Percentiles rank a stretch among this genome's conserved stretches.
phyloP scores from a whole-genome alignment of 2,797 vertebrate genomes.

The Chloroceryle amazona region DNA sequence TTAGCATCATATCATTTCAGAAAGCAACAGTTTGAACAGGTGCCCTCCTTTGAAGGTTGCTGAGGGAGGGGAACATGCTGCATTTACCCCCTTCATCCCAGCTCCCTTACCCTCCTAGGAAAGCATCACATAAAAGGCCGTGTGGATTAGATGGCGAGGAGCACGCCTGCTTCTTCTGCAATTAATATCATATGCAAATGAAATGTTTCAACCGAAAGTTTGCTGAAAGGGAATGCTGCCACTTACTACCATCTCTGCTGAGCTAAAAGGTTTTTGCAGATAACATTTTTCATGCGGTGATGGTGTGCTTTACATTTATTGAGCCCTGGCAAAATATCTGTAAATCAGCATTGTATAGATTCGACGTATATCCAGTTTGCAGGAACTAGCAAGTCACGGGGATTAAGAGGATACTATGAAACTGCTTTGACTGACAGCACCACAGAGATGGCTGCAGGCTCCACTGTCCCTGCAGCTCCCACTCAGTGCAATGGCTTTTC shows the following conservation, averaged over 20 bases:
- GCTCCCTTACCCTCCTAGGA: neutral
- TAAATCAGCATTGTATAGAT: slow-evolving; percentile 2
- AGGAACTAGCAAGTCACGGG: neutral
- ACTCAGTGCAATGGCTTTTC: neutral
- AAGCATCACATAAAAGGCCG: neutral
- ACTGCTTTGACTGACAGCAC: neutral
- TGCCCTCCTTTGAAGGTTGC: neutral
- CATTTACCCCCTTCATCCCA: neutral
- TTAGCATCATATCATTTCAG: neutral
- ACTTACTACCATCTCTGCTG: slow-evolving; percentile 45
- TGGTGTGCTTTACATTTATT: slow-evolving; percentile 44
- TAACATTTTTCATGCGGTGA: slow-evolving; percentile 26
- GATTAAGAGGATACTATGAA: neutral
- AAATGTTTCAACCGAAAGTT: slow-evolving; percentile 46
- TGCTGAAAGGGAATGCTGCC: slow-evolving; percentile 29
- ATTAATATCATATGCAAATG: slow-evolving; percentile 59
- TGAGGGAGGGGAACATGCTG: neutral
- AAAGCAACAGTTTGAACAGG: neutral
- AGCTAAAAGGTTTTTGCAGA: slow-evolving; percentile 56
- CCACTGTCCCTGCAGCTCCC: neutral
- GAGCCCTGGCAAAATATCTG: slow-evolving; percentile 41
- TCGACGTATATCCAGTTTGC: neutral
- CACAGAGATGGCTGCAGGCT: neutral
- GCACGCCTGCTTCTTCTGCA: neutral
- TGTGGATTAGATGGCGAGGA: neutral